Percentiles rank a stretch among this genome's conserved stretches.
These are phyloP conservation scores for Byasa hedistus DNA, from an alignment of 2,888 invertebrate species.

Conservation along the genomic window DNA sequence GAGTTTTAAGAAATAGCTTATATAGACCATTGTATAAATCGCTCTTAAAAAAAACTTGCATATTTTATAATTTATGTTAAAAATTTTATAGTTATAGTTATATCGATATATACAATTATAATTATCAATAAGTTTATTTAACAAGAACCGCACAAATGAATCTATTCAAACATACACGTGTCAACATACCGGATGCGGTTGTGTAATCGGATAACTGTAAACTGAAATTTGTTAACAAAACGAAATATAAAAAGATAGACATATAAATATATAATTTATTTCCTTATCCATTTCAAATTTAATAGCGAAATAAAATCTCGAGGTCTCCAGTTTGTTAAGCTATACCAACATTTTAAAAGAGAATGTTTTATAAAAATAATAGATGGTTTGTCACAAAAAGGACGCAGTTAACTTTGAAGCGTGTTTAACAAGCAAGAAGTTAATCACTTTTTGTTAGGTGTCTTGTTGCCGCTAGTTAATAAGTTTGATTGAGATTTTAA, in stretches of 20 bases:
- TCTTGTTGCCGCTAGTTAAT: constrained; percentile 38
- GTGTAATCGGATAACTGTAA: constrained; percentile 15
- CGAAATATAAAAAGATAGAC: constrained; percentile 1
- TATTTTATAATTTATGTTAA: too few species aligned
- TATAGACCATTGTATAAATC: not conserved
- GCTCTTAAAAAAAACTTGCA: too few species aligned
- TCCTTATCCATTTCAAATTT: constrained; percentile 44
- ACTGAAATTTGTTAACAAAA: constrained; percentile 16
- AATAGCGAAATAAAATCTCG: constrained; percentile 54
- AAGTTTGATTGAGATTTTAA: constrained; percentile 51
- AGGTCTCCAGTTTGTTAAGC: constrained; percentile 68
- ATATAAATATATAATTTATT: constrained; percentile 31
- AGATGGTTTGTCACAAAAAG: constrained; percentile 50
- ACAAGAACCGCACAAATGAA: constrained; percentile 9
- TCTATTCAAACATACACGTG: not conserved
- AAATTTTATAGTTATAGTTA: too few species aligned
- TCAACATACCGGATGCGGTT: constrained; percentile 15
- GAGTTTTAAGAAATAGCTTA: constrained; percentile 17
- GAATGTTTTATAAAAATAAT: constrained; percentile 51
- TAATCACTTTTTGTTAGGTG: constrained; percentile 23
- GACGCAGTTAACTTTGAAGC: not conserved
- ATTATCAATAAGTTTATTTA: not conserved
- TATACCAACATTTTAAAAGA: constrained; percentile 59
- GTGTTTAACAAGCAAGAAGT: constrained; percentile 15
- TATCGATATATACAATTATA: too few species aligned